Evolutionary conservation across 2,113 vertebrate species (phyloP), one percentile per base, ranked within the genome.

Genomic region (Lipophrys pholis): DNA sequence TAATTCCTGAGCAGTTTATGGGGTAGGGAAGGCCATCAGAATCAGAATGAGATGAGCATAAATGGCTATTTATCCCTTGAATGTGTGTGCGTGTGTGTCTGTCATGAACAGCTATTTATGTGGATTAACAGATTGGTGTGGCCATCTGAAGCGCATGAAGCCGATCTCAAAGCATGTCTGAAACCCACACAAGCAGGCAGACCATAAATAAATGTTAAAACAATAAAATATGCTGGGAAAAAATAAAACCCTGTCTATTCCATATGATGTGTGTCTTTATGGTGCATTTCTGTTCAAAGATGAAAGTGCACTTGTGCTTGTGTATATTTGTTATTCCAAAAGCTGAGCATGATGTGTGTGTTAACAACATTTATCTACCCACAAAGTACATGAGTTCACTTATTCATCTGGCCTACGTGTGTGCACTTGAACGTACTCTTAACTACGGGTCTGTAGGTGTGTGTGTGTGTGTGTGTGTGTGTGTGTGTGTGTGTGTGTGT

Each of bases 11-110:
- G 94, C 95, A 94, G 94, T 97, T 97, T 96, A 95, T 94, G 91
- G 93, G 89, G 76, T 89, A 92, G 91, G 93, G 90, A 93, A 91
- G 94, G 95, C 93, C 94, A 95, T 96, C 94, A 94, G 96, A 97
- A 97, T 98, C 96, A 97, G 96, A 99, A 98, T 96, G 95, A 96
- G 96, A 96, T 94, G 94, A 96, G 94, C 92, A 89, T 12, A 95
- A 95, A 96, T 84, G 82, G 86, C 74, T 87, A 91, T 91, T 92
- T 90, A 87, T 89, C 69, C 55, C 17, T 1, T 36, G 57, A 52
- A 56, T 58, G 57, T 68, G 39, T 69, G 59, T 62, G 41, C 57
- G 39, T 51, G 17, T 58, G 35, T 58, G 56, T 74, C 39, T 69
- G 58, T 57, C 93, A 94, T 94, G 94, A 96, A 95, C 93, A 94